A percentile compares a stretch with the other conserved stretches of the same genome.
Evolutionary conservation across 2,888 invertebrate genomes (phyloP).

Genomic region (Camptogramma bilineatum): DNA sequence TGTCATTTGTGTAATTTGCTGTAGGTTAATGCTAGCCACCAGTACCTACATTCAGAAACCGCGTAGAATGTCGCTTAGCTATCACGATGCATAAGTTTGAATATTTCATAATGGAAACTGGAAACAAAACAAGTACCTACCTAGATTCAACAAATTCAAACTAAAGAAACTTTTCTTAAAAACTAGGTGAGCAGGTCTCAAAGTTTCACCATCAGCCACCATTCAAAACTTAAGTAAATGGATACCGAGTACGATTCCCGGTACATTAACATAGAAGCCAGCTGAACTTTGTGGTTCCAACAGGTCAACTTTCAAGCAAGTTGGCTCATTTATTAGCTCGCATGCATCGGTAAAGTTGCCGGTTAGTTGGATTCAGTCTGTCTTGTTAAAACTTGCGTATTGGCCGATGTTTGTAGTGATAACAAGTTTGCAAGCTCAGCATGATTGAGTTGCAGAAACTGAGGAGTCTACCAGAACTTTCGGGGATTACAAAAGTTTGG

Average conservation of each 20-base stretch:
- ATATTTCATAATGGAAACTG: too few relatives aligned
- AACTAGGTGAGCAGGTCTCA: neutral
- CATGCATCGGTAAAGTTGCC: conserved; percentile 15
- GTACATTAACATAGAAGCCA: neutral
- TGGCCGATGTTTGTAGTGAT: conserved; percentile 6
- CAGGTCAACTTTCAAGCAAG: conserved; percentile 20
- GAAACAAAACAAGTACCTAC: too few relatives aligned
- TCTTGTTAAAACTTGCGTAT: conserved; percentile 27
- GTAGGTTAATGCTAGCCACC: too few relatives aligned
- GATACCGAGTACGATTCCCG: neutral
- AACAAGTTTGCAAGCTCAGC: conserved; percentile 4
- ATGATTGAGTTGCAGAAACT: conserved; percentile 14
- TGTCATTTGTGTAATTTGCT: too few relatives aligned
- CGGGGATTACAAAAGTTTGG: neutral
- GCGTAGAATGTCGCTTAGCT: too few relatives aligned
- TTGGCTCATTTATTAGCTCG: conserved; percentile 25
- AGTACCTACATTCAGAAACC: too few relatives aligned
- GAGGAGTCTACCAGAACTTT: conserved; percentile 4
- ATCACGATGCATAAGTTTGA: too few relatives aligned
- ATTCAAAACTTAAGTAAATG: neutral
- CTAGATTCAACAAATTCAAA: too few relatives aligned
- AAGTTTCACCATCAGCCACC: conserved; percentile 6
- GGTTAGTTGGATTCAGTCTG: conserved; percentile 8
- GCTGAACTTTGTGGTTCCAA: neutral
- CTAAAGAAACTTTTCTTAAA: neutral